Conservation (phyloP, 2,113 vertebrate species). For the Crotalus horridus region DNA sequence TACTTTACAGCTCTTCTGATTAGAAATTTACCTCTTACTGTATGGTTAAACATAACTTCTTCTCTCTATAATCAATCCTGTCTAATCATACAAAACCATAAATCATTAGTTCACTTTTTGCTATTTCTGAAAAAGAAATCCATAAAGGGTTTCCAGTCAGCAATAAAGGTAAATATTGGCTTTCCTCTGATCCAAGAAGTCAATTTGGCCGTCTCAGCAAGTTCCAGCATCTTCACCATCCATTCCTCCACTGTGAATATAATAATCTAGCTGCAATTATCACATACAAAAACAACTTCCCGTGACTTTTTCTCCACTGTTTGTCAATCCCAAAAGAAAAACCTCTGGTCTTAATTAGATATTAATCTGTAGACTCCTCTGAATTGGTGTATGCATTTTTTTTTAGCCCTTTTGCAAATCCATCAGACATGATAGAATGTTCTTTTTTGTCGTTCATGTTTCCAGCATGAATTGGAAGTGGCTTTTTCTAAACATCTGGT, state of each 20-base stretch:
- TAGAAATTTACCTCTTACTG: background rate
- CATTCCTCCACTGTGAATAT: background rate
- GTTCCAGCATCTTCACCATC: background rate
- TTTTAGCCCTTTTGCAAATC: background rate
- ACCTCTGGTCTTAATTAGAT: background rate
- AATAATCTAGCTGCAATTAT: background rate
- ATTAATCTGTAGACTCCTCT: background rate
- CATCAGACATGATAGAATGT: background rate
- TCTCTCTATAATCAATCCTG: background rate
- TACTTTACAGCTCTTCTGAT: background rate
- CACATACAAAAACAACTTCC: background rate
- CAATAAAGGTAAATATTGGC: background rate
- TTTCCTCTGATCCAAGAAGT: background rate
- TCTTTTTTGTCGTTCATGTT: background rate
- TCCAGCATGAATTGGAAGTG: background rate
- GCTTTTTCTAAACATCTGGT: background rate
- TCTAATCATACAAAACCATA: background rate
- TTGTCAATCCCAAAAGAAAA: background rate
- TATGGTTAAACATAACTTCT: background rate
- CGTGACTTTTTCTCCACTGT: background rate
- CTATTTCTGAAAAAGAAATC: background rate
- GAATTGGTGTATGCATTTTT: background rate
- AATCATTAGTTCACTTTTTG: background rate
- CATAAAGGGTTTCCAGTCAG: background rate
- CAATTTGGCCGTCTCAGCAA: background rate